Percentiles rank a stretch among this genome's conserved stretches.
Evolutionary conservation across 2,113 vertebrate genomes (phyloP).

Genomic region (Chloropsis hardwickii): DNA sequence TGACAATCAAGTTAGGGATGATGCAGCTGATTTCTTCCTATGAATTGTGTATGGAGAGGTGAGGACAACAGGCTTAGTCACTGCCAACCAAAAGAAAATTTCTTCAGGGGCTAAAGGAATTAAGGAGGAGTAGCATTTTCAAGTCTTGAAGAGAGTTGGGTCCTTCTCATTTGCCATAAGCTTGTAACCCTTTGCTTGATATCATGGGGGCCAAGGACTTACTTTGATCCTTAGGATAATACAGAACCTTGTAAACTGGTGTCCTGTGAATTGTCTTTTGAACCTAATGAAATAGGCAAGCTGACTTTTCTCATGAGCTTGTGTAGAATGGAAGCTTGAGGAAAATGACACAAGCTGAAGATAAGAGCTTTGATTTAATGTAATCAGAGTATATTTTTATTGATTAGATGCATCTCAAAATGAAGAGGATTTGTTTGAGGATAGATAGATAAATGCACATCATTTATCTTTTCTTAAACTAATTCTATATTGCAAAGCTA

Average conservation of each 20-base stretch:
- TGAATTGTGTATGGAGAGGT: neutral
- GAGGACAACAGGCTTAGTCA: neutral
- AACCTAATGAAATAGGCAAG: neutral
- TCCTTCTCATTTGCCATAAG: neutral
- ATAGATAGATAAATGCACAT: neutral
- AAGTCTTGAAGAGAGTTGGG: neutral
- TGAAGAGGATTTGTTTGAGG: neutral
- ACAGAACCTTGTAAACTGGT: neutral
- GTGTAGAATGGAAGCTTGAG: neutral
- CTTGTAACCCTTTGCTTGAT: neutral
- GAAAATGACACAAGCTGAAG: neutral
- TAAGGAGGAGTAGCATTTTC: neutral
- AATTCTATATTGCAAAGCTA: neutral
- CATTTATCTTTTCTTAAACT: neutral
- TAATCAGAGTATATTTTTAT: neutral
- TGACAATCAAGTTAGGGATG: neutral
- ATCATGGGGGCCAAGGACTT: neutral
- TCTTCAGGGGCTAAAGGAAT: neutral
- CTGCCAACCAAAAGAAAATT: neutral
- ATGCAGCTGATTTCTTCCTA: neutral
- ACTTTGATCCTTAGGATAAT: neutral
- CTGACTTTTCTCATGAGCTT: neutral
- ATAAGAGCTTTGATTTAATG: conserved; percentile 39
- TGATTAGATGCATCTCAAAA: neutral
- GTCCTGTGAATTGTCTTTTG: neutral